phyloP scores from a whole-genome alignment of 2,888 invertebrate species.

The Rhaphigaster nebulosa region DNA sequence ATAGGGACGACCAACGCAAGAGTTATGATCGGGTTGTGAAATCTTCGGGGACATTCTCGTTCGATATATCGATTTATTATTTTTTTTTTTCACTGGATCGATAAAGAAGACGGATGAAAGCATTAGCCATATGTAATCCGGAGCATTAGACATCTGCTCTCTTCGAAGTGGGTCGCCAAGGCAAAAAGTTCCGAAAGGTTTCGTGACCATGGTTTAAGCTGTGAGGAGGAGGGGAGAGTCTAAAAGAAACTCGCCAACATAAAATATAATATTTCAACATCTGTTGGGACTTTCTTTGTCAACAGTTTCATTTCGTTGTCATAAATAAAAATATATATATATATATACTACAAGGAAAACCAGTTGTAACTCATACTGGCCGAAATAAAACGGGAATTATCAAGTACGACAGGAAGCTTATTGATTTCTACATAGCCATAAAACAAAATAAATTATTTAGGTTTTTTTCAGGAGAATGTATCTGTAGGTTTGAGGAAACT shows the following conservation, averaged over 20 bases:
- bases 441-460: too few species aligned
- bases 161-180: not conserved
- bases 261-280: conserved; percentile 20
- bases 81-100: not conserved
- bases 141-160: not conserved
- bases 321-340: not conserved
- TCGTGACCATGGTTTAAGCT: not conserved
- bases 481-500: too few species aligned
- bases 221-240: not conserved
- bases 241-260: not conserved
- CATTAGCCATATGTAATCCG: not conserved
- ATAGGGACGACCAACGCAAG: not conserved
- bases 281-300: not conserved
- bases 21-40: not conserved
- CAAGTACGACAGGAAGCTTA: not conserved
- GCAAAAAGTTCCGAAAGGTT: conserved; percentile 13
- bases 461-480: too few species aligned
- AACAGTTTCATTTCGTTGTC: not conserved
- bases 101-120: not conserved
- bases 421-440: too few species aligned
- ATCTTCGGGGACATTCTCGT: not conserved
- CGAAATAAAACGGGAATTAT: not conserved
- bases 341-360: not conserved
- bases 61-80: not conserved
- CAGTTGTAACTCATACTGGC: not conserved